These are phyloP conservation scores for Ptychodera flava DNA, from an alignment of 35 echinoderm and acorn worm genomes.

Conservation along the genomic window DNA sequence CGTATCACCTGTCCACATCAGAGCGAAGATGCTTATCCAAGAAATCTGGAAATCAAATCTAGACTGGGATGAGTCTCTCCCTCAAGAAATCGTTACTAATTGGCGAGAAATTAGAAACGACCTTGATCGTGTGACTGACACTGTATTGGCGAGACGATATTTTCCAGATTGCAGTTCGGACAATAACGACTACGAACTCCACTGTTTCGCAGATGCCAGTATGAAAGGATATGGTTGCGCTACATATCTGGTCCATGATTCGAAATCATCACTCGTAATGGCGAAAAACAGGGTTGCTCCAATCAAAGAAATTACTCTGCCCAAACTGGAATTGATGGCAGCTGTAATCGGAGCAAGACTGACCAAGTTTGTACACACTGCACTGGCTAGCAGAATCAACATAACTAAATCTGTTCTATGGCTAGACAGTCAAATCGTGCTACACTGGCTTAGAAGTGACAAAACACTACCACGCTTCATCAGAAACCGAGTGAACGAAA, in stretches of 20 bases:
- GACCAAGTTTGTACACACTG: background rate
- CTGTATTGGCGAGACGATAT: background rate
- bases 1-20: conserved; percentile 4
- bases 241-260: background rate
- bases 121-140: background rate
- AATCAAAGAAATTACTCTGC: conserved; percentile 18
- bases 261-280: background rate
- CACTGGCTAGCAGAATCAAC: no score
- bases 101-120: background rate
- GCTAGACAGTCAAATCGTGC: no score
- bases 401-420: no score
- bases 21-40: conserved; percentile 13
- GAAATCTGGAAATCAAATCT: background rate
- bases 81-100: background rate
- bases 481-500: no score
- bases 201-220: background rate
- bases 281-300: background rate
- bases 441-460: no score
- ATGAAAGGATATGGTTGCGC: background rate
- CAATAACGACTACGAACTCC: background rate
- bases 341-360: background rate
- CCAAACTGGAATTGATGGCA: conserved; percentile 11
- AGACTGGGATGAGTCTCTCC: background rate
- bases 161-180: background rate
- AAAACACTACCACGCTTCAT: no score